These are phyloP conservation scores for Electrona antarctica DNA, from an alignment of 2,113 vertebrate species.

Conservation along the genomic window DNA sequence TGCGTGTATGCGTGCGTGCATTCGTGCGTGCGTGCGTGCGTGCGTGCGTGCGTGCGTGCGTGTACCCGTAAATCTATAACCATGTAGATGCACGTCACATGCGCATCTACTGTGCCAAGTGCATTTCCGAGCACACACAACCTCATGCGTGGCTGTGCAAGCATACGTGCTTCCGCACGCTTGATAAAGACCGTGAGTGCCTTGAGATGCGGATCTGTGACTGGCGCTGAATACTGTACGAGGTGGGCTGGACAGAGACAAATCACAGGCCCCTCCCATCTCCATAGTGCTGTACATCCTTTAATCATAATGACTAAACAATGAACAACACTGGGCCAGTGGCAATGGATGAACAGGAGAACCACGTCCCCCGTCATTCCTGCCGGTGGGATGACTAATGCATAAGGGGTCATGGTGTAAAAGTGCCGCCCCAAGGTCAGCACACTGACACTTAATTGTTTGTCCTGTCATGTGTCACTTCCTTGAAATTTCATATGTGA, in stretches of 20 bases:
- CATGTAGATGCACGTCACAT: too few relatives aligned
- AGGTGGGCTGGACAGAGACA: constrained; percentile 66
- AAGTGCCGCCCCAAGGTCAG: constrained; percentile 74
- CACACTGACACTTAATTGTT: constrained; percentile 76
- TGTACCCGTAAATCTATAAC: neutral
- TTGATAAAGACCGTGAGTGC: constrained; percentile 22
- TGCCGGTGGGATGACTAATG: constrained; percentile 72
- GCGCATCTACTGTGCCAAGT: too few relatives aligned
- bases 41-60: constrained; percentile 1
- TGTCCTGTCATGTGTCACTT: constrained; percentile 80
- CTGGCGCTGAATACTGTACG: constrained; percentile 48
- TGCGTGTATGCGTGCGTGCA: neutral
- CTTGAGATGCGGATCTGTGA: constrained; percentile 28
- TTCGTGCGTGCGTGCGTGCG: neutral
- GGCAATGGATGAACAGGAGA: constrained; percentile 51
- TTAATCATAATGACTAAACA: constrained; percentile 77
- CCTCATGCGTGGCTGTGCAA: neutral
- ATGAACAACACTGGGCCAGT: constrained; percentile 68
- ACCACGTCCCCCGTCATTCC: constrained; percentile 32
- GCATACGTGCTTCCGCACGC: neutral
- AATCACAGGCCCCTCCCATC: constrained; percentile 56
- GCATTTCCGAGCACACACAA: too few relatives aligned
- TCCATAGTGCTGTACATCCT: constrained; percentile 73
- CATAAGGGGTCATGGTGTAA: constrained; percentile 70
- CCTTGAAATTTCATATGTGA: constrained; percentile 77